phyloP scores from a whole-genome alignment of 1,140 invertebrate genomes.

The Lordiphosa stackelbergi region DNA sequence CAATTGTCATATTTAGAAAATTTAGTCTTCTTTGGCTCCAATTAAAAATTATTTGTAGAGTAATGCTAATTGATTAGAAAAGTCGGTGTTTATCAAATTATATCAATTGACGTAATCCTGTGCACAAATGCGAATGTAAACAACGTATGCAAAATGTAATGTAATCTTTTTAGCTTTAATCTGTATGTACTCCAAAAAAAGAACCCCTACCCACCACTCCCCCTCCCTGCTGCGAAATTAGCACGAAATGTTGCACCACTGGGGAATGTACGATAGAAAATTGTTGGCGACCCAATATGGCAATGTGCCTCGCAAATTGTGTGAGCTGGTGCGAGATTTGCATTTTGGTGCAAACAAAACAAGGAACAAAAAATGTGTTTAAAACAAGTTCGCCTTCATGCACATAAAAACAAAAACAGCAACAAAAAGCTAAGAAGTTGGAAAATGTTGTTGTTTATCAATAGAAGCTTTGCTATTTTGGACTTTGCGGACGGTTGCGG shows the following conservation, averaged over 20 bases:
- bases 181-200: not conserved
- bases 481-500: constrained; percentile 1
- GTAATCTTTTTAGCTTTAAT: not conserved
- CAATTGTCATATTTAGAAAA: no score
- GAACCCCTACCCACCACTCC: not conserved
- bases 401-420: constrained; percentile 1
- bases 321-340: constrained; percentile 15
- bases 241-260: constrained; percentile 20
- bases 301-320: constrained; percentile 4
- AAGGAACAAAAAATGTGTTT: constrained; percentile 32
- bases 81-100: not conserved
- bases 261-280: constrained; percentile 2
- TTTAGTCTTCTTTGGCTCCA: no score
- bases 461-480: constrained; percentile 8
- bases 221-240: constrained; percentile 7
- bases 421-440: not conserved
- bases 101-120: not conserved
- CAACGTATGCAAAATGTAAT: constrained; percentile 16
- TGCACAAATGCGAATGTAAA: constrained; percentile 25
- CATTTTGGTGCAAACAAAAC: constrained; percentile 31
- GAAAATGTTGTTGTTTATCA: not conserved
- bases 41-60: no score
- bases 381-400: constrained; percentile 33
- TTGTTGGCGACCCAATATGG: constrained; percentile 11
- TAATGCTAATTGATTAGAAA: no score